Base-by-base conservation (phyloP, 2,113 vertebrate genomes). In the Myotis yumanensis region DNA sequence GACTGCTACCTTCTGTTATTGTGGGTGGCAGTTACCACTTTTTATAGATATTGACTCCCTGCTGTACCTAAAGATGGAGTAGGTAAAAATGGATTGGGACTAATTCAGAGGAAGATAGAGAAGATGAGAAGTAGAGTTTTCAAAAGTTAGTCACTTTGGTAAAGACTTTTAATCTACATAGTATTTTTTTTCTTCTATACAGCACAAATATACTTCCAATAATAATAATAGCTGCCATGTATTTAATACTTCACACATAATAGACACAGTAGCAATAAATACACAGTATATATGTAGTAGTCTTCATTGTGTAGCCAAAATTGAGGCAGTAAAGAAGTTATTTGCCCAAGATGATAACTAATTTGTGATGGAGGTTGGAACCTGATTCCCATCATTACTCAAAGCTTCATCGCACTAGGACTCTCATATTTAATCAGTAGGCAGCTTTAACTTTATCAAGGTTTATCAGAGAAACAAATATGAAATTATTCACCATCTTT, bases 361-460 rank as follows among this genome's bases (percentile, higher is more conserved):
- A 59, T 90, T 82, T 91, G 20, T 79, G 22, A 30, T 51, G 40
- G 30, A 62, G 11, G 11, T 84, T 80, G 69, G 59, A 80, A 71
- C 83, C 80, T 77, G 17, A 86, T 64, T 91, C 54, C 59, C 16
- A 0, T 66, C 3, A 17, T 81, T 84, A 75, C 20, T 62, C 72
- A 96, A 40, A 51, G 25, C 15, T 3, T 91, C 57, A 48, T 94
- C 35, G 11, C 81, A 40, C 3, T 32, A 40, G 46, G 37, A 66
- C 18, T 57, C 9, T 64, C 71, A 40, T 7, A 32, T 86, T 66
- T 93, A 71, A 82, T 91, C 40, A 46, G 16, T 93, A 83, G n/a
- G 32, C 48, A 75, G 40, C 20, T 82, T 92, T 25, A 86, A 52
- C 16, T 82, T 92, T 35, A 83, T 68, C 92, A 92, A 72, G n/a